Evolutionary conservation across 2,113 vertebrate genomes (phyloP).

Genomic region (Delphinapterus leucas): DNA sequence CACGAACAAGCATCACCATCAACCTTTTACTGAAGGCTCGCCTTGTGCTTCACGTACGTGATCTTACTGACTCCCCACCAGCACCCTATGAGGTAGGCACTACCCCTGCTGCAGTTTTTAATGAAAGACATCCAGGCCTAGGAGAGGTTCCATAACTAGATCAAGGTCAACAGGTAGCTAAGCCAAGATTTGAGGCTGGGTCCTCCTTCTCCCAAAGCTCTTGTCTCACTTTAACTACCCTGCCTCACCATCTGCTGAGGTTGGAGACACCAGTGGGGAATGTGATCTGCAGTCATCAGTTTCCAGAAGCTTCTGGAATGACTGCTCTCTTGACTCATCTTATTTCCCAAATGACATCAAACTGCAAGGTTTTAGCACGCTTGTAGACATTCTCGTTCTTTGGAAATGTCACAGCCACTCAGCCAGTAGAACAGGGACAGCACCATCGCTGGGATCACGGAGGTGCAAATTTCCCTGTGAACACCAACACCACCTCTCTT

Average conservation of each 20-base stretch:
- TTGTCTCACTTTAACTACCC: neutral
- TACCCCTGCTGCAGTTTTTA: neutral
- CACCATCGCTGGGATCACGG: conserved; percentile 67
- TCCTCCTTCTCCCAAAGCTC: neutral
- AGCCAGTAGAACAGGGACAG: conserved; percentile 75
- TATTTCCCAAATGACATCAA: conserved; percentile 73
- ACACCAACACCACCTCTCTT: conserved; percentile 56
- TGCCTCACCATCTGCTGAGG: neutral
- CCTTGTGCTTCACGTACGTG: neutral
- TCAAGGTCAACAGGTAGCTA: neutral
- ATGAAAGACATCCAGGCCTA: neutral
- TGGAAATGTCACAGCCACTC: conserved; percentile 79
- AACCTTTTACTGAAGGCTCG: neutral
- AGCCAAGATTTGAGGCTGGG: neutral
- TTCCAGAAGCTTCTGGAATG: conserved; percentile 59
- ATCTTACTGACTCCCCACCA: neutral
- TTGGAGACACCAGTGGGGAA: neutral
- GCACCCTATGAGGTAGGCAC: neutral
- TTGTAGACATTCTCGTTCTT: conserved; percentile 71
- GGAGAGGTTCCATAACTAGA: neutral
- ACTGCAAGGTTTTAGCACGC: conserved; percentile 35
- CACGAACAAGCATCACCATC: neutral
- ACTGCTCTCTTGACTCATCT: conserved; percentile 73
- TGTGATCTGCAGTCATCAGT: conserved; percentile 38
- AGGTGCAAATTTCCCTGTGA: conserved; percentile 78